phyloP scores from a whole-genome alignment of 2,113 vertebrate species.

The Grammomys dolichurus region DNA sequence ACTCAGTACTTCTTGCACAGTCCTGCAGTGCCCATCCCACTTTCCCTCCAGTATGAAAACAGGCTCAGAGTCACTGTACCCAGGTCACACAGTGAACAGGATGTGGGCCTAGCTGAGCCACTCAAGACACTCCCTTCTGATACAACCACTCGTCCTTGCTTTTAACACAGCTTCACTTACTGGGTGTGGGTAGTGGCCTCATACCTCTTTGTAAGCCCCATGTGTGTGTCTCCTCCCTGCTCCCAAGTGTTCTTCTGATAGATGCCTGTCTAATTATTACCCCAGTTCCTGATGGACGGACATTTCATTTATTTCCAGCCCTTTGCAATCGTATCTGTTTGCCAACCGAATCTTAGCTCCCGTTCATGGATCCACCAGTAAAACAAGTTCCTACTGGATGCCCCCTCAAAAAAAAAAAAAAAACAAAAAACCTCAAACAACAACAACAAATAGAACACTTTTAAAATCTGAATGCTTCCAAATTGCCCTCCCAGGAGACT shows the following conservation, averaged over 20 bases:
- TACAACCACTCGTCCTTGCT: background rate
- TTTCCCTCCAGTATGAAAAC: background rate
- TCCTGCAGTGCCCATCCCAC: background rate
- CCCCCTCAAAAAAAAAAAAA: background rate
- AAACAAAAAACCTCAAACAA: background rate
- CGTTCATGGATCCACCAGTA: background rate
- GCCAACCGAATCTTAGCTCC: background rate
- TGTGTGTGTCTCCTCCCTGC: background rate
- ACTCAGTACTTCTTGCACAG: background rate
- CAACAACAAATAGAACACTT: background rate
- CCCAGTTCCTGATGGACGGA: background rate
- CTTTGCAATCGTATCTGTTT: background rate
- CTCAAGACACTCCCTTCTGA: background rate
- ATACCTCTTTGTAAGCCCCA: background rate
- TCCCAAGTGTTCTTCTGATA: background rate
- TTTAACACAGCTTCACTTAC: background rate
- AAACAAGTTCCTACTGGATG: background rate
- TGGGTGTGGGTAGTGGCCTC: background rate
- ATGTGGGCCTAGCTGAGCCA: background rate
- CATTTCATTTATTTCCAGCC: constrained; percentile 21
- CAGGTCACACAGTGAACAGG: background rate
- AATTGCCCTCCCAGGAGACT: background rate
- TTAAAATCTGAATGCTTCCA: background rate
- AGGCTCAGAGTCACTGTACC: background rate
- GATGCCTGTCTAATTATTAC: constrained; percentile 3